Percentiles rank a stretch among this genome's conserved stretches.
These are phyloP conservation scores for Amblyraja radiata DNA, from an alignment of 2,797 vertebrate genomes.

Conservation along the genomic window DNA sequence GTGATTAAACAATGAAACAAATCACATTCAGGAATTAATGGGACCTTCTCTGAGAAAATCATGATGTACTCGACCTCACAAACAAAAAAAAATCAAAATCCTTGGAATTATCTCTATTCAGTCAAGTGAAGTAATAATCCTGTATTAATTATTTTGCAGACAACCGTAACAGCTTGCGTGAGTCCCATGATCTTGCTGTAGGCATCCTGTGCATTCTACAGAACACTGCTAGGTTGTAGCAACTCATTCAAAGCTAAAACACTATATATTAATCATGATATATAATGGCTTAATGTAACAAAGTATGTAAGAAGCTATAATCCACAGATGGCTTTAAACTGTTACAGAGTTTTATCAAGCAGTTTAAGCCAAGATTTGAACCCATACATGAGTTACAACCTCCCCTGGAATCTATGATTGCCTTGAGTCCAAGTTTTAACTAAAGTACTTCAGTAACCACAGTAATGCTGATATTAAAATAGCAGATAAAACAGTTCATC, in stretches of 20 bases:
- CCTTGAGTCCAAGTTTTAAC: background rate
- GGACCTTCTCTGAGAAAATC: background rate
- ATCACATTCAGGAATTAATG: conserved; percentile 34
- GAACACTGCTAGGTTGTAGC: conserved; percentile 1
- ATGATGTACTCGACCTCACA: background rate
- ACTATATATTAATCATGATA: conserved; percentile 14
- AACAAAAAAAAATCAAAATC: background rate
- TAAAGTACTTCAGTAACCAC: background rate
- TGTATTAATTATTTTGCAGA: conserved; percentile 18
- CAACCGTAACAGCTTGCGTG: conserved; percentile 7
- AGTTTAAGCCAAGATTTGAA: conserved; percentile 1
- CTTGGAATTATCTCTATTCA: conserved; percentile 22
- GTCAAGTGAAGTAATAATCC: conserved; percentile 29
- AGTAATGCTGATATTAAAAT: background rate
- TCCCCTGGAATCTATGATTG: background rate
- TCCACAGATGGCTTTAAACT: background rate
- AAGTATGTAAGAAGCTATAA: background rate
- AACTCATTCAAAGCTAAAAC: conserved; percentile 13
- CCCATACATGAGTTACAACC: conserved; percentile 28
- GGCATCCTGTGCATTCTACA: background rate
- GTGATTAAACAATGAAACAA: conserved; percentile 42
- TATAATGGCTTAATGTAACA: conserved; percentile 14
- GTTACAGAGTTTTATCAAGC: background rate
- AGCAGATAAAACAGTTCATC: conserved; percentile 10
- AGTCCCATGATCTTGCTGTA: conserved; percentile 18